A percentile compares a stretch with the other conserved stretches of the same genome.
These are phyloP conservation scores for Crotalus horridus DNA, from an alignment of 2,113 vertebrate species.

Conservation along the genomic window DNA sequence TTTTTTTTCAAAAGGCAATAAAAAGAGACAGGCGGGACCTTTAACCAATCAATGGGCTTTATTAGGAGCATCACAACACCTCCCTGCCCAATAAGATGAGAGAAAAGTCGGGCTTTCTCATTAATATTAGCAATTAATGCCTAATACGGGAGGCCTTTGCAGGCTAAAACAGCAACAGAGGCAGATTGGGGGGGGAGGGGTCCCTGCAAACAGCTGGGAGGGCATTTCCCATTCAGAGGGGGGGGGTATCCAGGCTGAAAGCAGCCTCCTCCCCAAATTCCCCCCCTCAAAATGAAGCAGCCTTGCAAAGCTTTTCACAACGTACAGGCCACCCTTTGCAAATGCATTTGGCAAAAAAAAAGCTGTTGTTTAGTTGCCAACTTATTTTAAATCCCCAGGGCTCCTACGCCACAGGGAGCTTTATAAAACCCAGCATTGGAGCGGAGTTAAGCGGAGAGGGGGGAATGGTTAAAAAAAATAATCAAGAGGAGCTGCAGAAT, in stretches of 20 bases:
- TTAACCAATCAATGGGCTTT: constrained; percentile 2
- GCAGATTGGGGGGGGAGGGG: neutral
- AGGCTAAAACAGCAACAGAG: neutral
- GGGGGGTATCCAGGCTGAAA: neutral
- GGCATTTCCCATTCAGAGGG: neutral
- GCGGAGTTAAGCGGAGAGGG: neutral
- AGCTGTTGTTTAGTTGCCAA: neutral
- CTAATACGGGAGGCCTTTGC: neutral
- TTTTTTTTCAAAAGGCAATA: no score
- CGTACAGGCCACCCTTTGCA: neutral
- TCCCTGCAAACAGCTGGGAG: neutral
- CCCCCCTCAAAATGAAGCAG: neutral
- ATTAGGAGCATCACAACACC: neutral
- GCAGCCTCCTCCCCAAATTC: neutral
- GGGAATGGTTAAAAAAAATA: neutral
- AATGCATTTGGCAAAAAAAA: fast-evolving
- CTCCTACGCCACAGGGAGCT: neutral
- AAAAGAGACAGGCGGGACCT: neutral
- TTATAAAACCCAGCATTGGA: neutral
- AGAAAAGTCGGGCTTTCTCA: neutral
- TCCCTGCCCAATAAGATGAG: neutral
- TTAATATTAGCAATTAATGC: neutral
- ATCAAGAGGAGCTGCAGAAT: no score
- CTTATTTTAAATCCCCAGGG: neutral
- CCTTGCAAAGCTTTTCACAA: neutral